phyloP scores from a whole-genome alignment of 1,140 invertebrate genomes.

The Plodia interpunctella region DNA sequence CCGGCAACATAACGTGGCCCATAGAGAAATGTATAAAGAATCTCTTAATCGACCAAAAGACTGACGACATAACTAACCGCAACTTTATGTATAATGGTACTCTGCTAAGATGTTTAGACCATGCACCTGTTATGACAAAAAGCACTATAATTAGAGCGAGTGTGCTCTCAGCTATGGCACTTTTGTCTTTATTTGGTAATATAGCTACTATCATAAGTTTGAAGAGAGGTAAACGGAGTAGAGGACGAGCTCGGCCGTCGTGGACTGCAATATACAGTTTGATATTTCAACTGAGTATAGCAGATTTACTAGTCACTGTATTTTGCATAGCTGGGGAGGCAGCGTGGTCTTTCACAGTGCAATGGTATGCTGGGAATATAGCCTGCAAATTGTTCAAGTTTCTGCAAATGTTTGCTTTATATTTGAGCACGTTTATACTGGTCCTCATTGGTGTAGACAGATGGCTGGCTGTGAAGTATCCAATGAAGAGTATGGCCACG shows the following conservation, averaged over 20 bases:
- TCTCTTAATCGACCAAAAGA: conserved; percentile 32
- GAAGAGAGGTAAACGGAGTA: conserved; percentile 76
- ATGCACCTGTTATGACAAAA: conserved; percentile 80
- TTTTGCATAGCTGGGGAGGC: conserved; percentile 89
- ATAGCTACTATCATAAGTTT: conserved; percentile 86
- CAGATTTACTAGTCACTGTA: conserved; percentile 87
- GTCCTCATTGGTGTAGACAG: conserved; percentile 90
- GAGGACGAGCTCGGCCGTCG: conserved; percentile 77
- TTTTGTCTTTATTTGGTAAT: conserved; percentile 86
- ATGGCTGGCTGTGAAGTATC: conserved; percentile 88
- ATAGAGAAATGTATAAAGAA: conserved; percentile 52
- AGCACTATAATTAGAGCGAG: conserved; percentile 79
- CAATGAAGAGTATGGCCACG: conserved; percentile 85
- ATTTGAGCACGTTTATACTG: conserved; percentile 89
- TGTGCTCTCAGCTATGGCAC: conserved; percentile 82
- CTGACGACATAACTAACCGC: conserved; percentile 35
- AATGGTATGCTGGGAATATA: conserved; percentile 87
- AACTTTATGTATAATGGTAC: conserved; percentile 59
- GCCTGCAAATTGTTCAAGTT: conserved; percentile 90
- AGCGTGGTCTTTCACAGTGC: conserved; percentile 87
- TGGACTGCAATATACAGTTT: conserved; percentile 86
- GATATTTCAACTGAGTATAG: conserved; percentile 85
- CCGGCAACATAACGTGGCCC: conserved; percentile 35
- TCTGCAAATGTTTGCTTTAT: conserved; percentile 88
- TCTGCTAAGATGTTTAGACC: conserved; percentile 73